phyloP scores from a whole-genome alignment of 2,113 vertebrate species.

The Mola mola region DNA sequence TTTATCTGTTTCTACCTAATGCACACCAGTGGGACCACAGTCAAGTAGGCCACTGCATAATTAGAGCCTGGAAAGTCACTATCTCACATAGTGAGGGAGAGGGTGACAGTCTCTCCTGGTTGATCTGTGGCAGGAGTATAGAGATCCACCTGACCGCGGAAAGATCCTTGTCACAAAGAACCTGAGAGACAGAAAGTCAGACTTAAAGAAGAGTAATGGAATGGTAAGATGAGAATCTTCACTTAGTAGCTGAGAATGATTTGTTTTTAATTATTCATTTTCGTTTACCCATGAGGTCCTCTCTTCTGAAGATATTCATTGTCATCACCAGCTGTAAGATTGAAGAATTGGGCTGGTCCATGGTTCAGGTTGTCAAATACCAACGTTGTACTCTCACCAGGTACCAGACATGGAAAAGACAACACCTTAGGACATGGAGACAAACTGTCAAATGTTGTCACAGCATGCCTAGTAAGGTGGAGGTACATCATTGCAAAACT shows the following conservation, averaged over 20 bases:
- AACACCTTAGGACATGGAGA: slow-evolving; percentile 54
- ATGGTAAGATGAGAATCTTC: background rate
- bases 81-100: slow-evolving; percentile 77
- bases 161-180: slow-evolving; percentile 72
- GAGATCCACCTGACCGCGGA: slow-evolving; percentile 74
- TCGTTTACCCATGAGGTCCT: slow-evolving; percentile 65
- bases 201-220: background rate
- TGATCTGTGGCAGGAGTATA: slow-evolving; percentile 70
- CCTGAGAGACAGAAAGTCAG: slow-evolving; percentile 50
- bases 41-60: slow-evolving; percentile 82
- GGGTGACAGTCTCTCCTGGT: slow-evolving; percentile 70
- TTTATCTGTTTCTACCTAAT: background rate
- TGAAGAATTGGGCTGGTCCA: slow-evolving; percentile 72
- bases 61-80: slow-evolving; percentile 69
- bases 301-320: slow-evolving; percentile 77
- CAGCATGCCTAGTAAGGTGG: no score
- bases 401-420: slow-evolving; percentile 51
- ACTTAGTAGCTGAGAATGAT: background rate
- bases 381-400: slow-evolving; percentile 66
- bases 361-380: slow-evolving; percentile 78
- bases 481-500: no score
- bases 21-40: slow-evolving; percentile 77
- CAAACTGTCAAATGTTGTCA: background rate
- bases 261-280: background rate
- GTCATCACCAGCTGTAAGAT: slow-evolving; percentile 66